phyloP scores from a whole-genome alignment of 2,888 invertebrate genomes.

The Arge pagana region DNA sequence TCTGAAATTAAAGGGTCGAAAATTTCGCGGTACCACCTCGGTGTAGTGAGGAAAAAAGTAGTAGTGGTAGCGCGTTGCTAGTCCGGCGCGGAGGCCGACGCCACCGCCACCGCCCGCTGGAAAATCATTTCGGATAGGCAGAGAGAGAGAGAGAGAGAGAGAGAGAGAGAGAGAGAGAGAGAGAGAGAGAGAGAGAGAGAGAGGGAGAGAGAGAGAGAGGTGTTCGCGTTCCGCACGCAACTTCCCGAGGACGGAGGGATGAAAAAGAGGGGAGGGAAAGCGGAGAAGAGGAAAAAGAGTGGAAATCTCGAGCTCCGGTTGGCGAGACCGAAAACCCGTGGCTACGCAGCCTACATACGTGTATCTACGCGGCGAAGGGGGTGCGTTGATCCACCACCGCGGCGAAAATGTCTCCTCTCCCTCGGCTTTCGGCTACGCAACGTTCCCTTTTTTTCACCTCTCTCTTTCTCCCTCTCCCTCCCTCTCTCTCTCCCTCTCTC shows the following conservation, averaged over 20 bases:
- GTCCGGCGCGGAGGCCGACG: conserved; percentile 28
- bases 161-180: conserved; percentile 20
- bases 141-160: conserved; percentile 19
- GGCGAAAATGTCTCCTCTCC: conserved; percentile 25
- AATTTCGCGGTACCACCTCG: conserved; percentile 36
- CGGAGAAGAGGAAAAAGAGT: conserved; percentile 7
- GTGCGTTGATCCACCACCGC: too few relatives aligned
- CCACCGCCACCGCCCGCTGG: conserved; percentile 39
- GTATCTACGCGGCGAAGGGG: conserved; percentile 2
- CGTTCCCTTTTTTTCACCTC: conserved; percentile 16
- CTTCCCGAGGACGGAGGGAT: too few relatives aligned
- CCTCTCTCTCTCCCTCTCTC: conserved; percentile 19
- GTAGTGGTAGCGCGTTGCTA: conserved; percentile 1
- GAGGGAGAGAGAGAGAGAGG: neutral
- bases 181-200: conserved; percentile 8
- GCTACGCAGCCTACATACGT: neutral
- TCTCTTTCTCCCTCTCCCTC: conserved; percentile 16
- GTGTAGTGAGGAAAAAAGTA: neutral
- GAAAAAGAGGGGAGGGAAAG: conserved; percentile 18
- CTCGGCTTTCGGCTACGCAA: conserved; percentile 28
- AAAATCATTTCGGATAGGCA: conserved; percentile 50
- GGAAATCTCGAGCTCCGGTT: conserved; percentile 8
- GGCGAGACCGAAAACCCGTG: conserved; percentile 11
- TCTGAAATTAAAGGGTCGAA: conserved; percentile 55
- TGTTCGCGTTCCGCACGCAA: neutral